Evolutionary conservation across 1,140 invertebrate genomes (phyloP).

Genomic region (Ericerus pela): DNA sequence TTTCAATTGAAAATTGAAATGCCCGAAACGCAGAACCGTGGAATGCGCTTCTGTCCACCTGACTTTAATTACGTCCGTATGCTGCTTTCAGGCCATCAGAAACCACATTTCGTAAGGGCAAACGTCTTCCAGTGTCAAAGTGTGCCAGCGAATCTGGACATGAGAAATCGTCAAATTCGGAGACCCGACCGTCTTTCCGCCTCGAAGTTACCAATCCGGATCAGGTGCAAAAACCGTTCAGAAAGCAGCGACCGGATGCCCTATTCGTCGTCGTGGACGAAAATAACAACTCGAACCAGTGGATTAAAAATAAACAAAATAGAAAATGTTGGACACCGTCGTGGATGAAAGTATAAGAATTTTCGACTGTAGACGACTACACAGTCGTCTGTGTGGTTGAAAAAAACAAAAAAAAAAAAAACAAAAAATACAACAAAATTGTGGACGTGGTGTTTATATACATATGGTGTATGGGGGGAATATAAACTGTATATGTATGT

Average conservation of each 20-base stretch:
- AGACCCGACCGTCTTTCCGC: not conserved
- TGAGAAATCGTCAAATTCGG: not conserved
- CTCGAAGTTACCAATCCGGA: constrained; percentile 4
- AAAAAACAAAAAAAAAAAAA: no score
- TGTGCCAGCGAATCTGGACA: not conserved
- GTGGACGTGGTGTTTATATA: no score
- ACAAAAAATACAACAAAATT: no score
- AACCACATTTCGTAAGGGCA: not conserved
- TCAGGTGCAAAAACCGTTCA: not conserved
- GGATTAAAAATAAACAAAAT: not conserved
- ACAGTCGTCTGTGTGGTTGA: no score
- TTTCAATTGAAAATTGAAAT: no score
- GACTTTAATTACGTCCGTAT: no score
- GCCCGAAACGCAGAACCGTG: no score
- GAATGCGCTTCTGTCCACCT: no score
- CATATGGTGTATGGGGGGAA: no score
- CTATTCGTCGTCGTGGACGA: not conserved
- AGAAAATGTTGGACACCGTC: not conserved
- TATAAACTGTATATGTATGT: no score
- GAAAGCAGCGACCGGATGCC: not conserved
- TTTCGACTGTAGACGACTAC: no score
- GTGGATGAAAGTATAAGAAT: not conserved
- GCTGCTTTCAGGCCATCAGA: not conserved
- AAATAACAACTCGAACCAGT: not conserved
- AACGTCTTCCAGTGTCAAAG: not conserved